These are phyloP conservation scores for Crotalus viridis DNA, from an alignment of 2,113 vertebrate genomes.

Conservation along the genomic window DNA sequence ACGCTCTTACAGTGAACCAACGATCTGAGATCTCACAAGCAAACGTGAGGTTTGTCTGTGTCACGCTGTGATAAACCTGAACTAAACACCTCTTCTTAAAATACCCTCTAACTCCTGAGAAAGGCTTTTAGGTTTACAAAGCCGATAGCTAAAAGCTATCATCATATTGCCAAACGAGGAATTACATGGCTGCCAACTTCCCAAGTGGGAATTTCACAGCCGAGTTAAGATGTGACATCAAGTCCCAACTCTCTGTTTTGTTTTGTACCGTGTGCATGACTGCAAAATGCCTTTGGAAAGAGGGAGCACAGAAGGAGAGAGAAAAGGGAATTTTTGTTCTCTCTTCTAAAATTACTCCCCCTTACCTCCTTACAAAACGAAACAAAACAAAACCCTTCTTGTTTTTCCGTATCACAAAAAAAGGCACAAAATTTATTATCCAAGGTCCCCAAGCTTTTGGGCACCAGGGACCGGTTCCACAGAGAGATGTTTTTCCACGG, in stretches of 20 bases:
- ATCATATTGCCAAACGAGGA: not conserved
- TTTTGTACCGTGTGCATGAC: not conserved
- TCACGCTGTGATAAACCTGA: not conserved
- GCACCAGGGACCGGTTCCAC: too few species aligned
- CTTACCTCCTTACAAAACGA: too few species aligned
- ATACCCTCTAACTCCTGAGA: not conserved
- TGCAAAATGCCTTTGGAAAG: not conserved
- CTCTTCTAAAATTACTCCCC: not conserved
- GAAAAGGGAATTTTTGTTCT: not conserved
- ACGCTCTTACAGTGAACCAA: not conserved
- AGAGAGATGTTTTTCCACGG: too few species aligned
- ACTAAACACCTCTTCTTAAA: not conserved
- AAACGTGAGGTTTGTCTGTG: not conserved
- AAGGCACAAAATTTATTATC: not conserved
- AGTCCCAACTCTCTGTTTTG: not conserved
- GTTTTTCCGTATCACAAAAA: not conserved
- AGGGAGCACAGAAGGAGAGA: too few species aligned
- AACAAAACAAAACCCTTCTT: not conserved
- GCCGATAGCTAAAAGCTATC: not conserved
- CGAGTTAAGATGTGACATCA: not conserved
- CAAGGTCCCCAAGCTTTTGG: too few species aligned
- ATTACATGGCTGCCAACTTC: conserved; percentile 27
- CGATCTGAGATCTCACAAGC: not conserved
- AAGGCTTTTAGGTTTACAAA: conserved; percentile 21
- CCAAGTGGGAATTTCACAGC: conserved; percentile 21